Evolutionary conservation across 2,113 vertebrate species (phyloP).

Genomic region (Cephalophus harveyi): DNA sequence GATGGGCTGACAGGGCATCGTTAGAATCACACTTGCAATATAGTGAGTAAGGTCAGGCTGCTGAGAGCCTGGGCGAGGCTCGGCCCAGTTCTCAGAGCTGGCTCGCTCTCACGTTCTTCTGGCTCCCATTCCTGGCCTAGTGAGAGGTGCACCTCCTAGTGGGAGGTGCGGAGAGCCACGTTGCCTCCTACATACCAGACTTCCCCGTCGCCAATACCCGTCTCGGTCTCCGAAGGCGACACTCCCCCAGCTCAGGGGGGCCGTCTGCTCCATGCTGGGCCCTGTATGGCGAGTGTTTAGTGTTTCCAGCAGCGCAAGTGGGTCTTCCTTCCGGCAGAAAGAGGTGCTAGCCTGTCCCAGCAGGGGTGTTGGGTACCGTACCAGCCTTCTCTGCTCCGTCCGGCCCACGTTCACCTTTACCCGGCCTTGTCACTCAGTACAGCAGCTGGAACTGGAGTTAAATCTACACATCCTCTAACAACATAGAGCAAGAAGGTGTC

Average conservation of each 20-base stretch:
- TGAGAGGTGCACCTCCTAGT: no score
- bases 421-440: neutral
- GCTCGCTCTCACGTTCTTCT: neutral
- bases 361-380: neutral
- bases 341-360: neutral
- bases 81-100: neutral
- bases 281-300: no score
- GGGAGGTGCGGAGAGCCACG: neutral
- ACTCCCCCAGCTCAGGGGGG: neutral
- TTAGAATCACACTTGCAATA: fast-evolving
- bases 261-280: fast-evolving
- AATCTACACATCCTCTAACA: neutral
- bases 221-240: neutral
- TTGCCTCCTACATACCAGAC: neutral
- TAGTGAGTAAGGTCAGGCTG: neutral
- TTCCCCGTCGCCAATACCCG: fast-evolving
- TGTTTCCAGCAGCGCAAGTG: neutral
- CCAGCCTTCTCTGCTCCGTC: neutral
- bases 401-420: neutral
- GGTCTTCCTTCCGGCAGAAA: neutral
- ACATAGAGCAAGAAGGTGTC: neutral
- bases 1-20: neutral
- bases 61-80: neutral
- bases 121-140: neutral
- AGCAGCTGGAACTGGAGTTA: neutral